Percentiles rank a stretch among this genome's conserved stretches.
phyloP scores from a whole-genome alignment of 2,797 vertebrate species.

The Xenopus petersii region DNA sequence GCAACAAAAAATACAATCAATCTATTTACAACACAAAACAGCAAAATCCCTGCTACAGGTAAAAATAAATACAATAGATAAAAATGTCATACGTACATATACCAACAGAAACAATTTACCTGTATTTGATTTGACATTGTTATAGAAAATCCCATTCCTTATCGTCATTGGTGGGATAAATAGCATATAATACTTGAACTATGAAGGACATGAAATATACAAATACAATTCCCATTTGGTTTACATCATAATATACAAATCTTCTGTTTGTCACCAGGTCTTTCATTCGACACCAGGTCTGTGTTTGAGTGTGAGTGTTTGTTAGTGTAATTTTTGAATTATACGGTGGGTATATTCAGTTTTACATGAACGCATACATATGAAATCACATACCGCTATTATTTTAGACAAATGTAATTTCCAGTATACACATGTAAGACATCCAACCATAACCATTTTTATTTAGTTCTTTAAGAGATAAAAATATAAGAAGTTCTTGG shows the following conservation, averaged over 20 bases:
- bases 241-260: constrained; percentile 63
- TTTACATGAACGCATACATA: neutral
- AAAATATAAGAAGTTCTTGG: too few relatives aligned
- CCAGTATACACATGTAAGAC: too few relatives aligned
- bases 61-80: constrained; percentile 87
- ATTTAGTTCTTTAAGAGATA: too few relatives aligned
- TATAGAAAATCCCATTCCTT: neutral
- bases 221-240: constrained; percentile 51
- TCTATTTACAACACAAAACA: constrained; percentile 87
- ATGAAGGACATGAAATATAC: constrained; percentile 68
- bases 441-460: too few relatives aligned
- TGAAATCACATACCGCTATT: neutral
- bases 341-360: neutral
- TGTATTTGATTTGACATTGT: neutral
- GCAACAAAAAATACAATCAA: constrained; percentile 89
- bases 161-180: neutral
- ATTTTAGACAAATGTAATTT: too few relatives aligned
- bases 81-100: constrained; percentile 71
- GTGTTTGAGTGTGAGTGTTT: neutral
- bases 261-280: constrained; percentile 60
- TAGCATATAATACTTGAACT: constrained; percentile 37
- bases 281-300: constrained; percentile 11
- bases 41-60: constrained; percentile 71
- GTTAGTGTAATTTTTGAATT: neutral
- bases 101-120: constrained; percentile 58